Evolutionary conservation across 2,113 vertebrate species (phyloP).

Genomic region (Cichladusa arquata): DNA sequence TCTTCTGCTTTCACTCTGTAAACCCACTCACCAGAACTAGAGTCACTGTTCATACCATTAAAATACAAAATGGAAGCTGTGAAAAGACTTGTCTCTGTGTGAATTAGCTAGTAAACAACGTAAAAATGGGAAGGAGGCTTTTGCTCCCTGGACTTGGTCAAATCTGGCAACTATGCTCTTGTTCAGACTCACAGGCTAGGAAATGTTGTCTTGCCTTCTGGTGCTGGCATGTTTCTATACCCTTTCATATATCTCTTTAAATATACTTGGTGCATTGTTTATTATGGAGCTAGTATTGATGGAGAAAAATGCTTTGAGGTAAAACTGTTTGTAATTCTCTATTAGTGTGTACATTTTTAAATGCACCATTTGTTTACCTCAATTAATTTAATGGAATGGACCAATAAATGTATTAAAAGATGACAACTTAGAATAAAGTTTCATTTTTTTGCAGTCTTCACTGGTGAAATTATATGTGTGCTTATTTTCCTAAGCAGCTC

Average conservation of each 20-base stretch:
- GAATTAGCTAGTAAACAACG: not conserved
- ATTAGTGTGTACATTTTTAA: constrained; percentile 78
- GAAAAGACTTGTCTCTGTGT: constrained; percentile 36
- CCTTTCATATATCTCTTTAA: constrained; percentile 62
- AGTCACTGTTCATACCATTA: not conserved
- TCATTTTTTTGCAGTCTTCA: not conserved
- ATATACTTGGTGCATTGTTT: constrained; percentile 78
- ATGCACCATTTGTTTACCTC: constrained; percentile 83
- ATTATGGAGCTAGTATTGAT: constrained; percentile 74
- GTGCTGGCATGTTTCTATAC: constrained; percentile 71
- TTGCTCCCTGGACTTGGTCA: constrained; percentile 53
- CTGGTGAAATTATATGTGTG: not conserved
- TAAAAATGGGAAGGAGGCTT: constrained; percentile 23
- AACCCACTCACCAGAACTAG: not conserved
- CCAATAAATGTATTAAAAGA: constrained; percentile 81
- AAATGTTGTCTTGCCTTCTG: constrained; percentile 65
- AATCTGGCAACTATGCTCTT: constrained; percentile 29
- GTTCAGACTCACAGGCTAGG: constrained; percentile 46
- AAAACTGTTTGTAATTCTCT: constrained; percentile 77
- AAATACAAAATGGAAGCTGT: constrained; percentile 63
- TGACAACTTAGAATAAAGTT: constrained; percentile 42
- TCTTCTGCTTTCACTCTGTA: not conserved
- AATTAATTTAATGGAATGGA: constrained; percentile 84
- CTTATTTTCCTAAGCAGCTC: not conserved
- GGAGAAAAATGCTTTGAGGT: constrained; percentile 64